Evolutionary conservation across 2,888 invertebrate genomes (phyloP), one percentile per base, ranked within the genome.

Genomic region (Parnassius glacialis): DNA sequence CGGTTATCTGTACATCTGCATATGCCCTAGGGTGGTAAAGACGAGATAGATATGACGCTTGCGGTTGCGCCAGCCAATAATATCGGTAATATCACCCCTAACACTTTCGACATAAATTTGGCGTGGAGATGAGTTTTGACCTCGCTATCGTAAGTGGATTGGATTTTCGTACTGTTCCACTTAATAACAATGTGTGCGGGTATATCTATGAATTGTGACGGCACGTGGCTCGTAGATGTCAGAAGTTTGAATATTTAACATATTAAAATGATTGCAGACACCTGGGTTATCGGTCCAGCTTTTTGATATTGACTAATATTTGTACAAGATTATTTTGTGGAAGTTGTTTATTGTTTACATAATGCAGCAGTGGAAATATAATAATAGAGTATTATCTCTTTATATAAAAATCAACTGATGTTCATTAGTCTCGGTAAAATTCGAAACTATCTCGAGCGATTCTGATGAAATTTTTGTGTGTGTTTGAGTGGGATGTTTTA

Each of bases 141-240:
- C 13, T 43, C 48, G 13, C 10, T 47, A 48, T 13, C 47, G 13
- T 56, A 41, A 56, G 56, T 56, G 47, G 48, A 56, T 41, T 48
- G 48, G 47, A 47, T 55, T 25, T 55, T 55, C 56, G 47, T 47
- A 34, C n/a, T 41, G 13, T 48, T 10, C 13, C n/a, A 48, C 13
- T 56, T 56, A 56, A 56, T 56, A 48, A 56, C 41, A 56, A 56
- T 56, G 55, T 55, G 25, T 25, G 45, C 45, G 47, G 48, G 12
- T 48, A 16, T 13, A 47, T 41, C 13, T 13, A 16, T 48, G 13
- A 48, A 34, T 48, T 16, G 34, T 47, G 41, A 47, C 41, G 12
- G 42, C 10, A 13, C 54, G 10, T 16, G 54, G 52, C n/a, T 42
- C 54, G 44, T 20, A 44, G 13, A 44, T 2, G 48, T 56, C 13